Base-by-base conservation (phyloP, 2,888 invertebrate genomes). In the Dexiosoma caninum region DNA sequence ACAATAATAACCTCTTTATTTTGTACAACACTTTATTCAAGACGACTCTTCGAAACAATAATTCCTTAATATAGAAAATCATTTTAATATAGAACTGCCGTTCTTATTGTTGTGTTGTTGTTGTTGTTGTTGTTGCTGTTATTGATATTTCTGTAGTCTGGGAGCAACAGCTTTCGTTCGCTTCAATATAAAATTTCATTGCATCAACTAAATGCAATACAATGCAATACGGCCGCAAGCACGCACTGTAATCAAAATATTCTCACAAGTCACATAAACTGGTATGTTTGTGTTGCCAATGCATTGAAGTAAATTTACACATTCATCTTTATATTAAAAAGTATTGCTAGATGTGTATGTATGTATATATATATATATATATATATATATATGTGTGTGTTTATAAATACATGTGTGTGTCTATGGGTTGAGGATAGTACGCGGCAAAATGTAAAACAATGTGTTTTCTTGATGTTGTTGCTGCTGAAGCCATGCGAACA, bases 211-310 rank as follows among this genome's bases (percentile, higher is more conserved):
- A 78, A 64, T 70, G 76, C 62, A 70, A 77, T 77, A 70, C 64
- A 78, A 78, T 72, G 78, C 64, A 78, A 67, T 78, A 32, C 60
- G 46, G 72, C 69, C 78, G 67, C 72, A 62, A 72, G 60, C 72
- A 72, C 67, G 72, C 78, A 78, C 60, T 59, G 53, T 59, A 78
- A 78, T 78, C 72, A 72, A 72, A 72, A 78, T 78, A 78, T 78
- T 78, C 78, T 78, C 72, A 72, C 72, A 78, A 72, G 67, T 55
- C 37, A 8, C 35, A 37, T 46, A 78, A 66, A 74, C 30, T 53
- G 35, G 67, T 37, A 32, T 57, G 37, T 40, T 12, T 49, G 35
- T 23, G 16, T 67, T 35, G n/a, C n/a, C 12, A 40, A 30, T 46
- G 55, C 37, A 57, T 59, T 42, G 51, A 49, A 16, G 44, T 32